Conservation (phyloP, 2,888 invertebrate species). For the Apotomis betuletana region DNA sequence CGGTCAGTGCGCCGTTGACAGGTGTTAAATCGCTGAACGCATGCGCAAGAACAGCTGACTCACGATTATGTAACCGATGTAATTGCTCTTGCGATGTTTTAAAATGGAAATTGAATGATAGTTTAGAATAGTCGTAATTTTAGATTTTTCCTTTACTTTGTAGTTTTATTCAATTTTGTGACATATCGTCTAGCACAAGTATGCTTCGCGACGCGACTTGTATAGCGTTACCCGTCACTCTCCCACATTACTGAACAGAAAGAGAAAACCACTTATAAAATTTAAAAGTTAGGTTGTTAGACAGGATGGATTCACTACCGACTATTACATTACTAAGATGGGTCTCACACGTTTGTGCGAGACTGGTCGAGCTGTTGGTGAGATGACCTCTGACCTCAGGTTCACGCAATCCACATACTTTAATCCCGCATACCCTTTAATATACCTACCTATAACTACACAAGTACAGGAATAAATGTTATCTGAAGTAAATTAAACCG, state of each 20-base stretch:
- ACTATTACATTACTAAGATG: too few species aligned
- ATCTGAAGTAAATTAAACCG: conserved; percentile 41
- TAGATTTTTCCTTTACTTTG: conserved; percentile 7
- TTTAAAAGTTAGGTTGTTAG: too few species aligned
- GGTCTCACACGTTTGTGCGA: too few species aligned
- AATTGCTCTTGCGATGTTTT: conserved; percentile 32
- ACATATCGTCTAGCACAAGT: background rate
- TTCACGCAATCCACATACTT: background rate
- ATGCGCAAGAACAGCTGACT: conserved; percentile 68
- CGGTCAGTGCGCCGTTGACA: conserved; percentile 72
- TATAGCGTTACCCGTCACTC: too few species aligned
- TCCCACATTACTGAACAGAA: too few species aligned
- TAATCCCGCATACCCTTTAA: background rate
- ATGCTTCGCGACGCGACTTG: too few species aligned
- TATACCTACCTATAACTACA: background rate
- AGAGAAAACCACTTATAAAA: too few species aligned
- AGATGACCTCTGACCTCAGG: too few species aligned
- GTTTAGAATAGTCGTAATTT: conserved; percentile 12
- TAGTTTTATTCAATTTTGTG: background rate
- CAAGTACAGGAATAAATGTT: conserved; percentile 8
- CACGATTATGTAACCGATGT: conserved; percentile 64
- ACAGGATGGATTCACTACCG: too few species aligned
- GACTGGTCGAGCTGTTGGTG: too few species aligned
- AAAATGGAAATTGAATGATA: conserved; percentile 29
- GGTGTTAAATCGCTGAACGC: conserved; percentile 73